These are phyloP conservation scores for Pagetopsis macropterus DNA, from an alignment of 2,797 vertebrate species.

Conservation along the genomic window DNA sequence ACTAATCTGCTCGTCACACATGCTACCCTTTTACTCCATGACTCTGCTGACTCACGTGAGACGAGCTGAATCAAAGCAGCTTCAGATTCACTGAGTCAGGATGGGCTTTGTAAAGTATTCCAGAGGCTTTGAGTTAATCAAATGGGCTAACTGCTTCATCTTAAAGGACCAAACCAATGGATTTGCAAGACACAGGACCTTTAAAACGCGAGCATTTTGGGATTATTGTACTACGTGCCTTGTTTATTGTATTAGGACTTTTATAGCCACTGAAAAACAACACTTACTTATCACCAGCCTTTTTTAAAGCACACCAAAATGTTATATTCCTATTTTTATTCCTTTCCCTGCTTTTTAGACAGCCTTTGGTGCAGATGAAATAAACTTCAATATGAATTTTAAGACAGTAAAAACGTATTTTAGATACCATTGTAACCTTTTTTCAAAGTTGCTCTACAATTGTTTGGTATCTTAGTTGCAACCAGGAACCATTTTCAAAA, in stretches of 20 bases:
- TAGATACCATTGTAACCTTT: slow-evolving; percentile 10
- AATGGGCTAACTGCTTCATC: slow-evolving; percentile 39
- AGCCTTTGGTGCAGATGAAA: slow-evolving; percentile 10
- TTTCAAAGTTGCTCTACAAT: slow-evolving; percentile 14
- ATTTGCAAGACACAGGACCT: slow-evolving; percentile 13
- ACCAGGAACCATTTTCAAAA: slow-evolving; percentile 47
- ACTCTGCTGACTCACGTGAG: slow-evolving; percentile 58
- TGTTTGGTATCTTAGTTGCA: slow-evolving; percentile 34
- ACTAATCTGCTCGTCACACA: slow-evolving; percentile 65
- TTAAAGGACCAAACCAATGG: slow-evolving; percentile 29
- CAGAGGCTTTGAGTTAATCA: slow-evolving; percentile 47
- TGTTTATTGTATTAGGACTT: too few species aligned
- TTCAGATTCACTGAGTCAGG: slow-evolving; percentile 46
- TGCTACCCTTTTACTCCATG: slow-evolving; percentile 42
- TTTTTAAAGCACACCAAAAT: neutral
- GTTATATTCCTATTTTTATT: slow-evolving; percentile 1
- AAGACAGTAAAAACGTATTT: neutral
- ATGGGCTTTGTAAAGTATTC: slow-evolving; percentile 32
- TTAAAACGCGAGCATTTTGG: slow-evolving; percentile 1
- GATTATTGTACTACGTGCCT: too few species aligned
- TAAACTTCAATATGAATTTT: slow-evolving; percentile 15
- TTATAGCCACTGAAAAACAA: neutral
- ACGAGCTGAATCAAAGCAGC: slow-evolving; percentile 55
- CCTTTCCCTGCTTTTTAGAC: slow-evolving; percentile 3
- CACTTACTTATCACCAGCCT: neutral